A percentile compares a stretch with the other conserved stretches of the same genome.
These are phyloP conservation scores for Urocolius indicus DNA, from an alignment of 2,113 vertebrate species.

Conservation along the genomic window DNA sequence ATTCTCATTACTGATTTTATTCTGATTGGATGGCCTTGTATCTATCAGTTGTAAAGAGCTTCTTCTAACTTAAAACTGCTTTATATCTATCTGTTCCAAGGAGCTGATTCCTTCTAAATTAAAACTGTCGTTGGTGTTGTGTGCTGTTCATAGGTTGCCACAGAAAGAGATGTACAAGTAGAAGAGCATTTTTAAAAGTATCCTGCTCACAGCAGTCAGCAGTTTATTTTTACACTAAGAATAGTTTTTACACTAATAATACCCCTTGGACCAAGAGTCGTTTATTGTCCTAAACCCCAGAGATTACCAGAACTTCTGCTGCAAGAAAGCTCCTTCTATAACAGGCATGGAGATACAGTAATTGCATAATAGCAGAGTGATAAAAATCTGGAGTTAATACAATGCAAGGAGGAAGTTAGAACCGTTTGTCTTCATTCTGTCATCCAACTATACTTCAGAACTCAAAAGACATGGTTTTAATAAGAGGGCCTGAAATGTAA, in stretches of 20 bases:
- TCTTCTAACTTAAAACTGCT: neutral
- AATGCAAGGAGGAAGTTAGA: neutral
- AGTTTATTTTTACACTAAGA: neutral
- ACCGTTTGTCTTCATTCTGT: constrained; percentile 47
- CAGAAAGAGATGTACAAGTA: neutral
- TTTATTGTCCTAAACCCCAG: neutral
- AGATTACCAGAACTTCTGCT: neutral
- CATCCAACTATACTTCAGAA: constrained; percentile 51
- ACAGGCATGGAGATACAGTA: neutral
- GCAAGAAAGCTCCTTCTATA: neutral
- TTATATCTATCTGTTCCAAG: neutral
- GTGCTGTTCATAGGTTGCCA: neutral
- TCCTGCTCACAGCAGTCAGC: neutral
- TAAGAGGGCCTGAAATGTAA: constrained; percentile 67
- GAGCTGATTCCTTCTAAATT: constrained; percentile 1
- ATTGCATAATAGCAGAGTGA: neutral
- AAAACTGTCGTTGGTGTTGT: neutral
- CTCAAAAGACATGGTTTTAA: constrained; percentile 59
- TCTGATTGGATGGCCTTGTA: neutral
- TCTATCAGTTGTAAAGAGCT: neutral
- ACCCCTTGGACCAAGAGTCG: neutral
- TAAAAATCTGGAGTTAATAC: neutral
- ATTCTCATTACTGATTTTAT: neutral
- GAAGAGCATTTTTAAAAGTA: neutral
- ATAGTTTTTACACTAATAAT: neutral